Evolutionary conservation across 2,797 vertebrate genomes (phyloP), one percentile per base, ranked within the genome.

Genomic region (Crax fasciolata): DNA sequence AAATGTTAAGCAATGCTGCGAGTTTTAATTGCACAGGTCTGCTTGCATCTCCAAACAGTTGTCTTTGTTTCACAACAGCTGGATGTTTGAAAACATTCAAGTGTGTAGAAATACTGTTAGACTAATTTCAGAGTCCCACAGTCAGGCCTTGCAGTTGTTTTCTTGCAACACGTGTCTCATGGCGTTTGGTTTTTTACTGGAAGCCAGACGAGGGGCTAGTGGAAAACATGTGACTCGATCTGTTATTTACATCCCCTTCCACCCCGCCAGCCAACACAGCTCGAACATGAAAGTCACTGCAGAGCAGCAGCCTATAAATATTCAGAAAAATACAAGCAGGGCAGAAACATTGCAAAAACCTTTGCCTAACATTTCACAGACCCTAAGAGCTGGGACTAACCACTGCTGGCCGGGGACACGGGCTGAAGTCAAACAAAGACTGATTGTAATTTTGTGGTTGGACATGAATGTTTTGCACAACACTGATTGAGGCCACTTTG

Each of bases 291-390:
- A 94, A 96, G 91, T 91, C 89, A 83, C 80, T 13, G 17, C 77
- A 95, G 93, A 93, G 48, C 71, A 82, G 91, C 89, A 96, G 87
- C 83, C 95, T 97, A 94, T 97, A 96, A 96, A 97, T 96, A 96
- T 87, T 91, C 96, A 90, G 71, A 94, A 67, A 87, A 91, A 94
- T 72, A 80, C 85, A 91, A 88, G 94, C 93, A 84, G 85, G 90
- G 86, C 77, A 89, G 49, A 95, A 93, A 55, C 81, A 1, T 95
- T 96, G 91, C 95, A 96, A 94, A 97, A 96, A 96, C 71, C 93
- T 96, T 96, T 94, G 95, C 78, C 77, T 92, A 93, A 75, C 68
- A 43, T 86, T 91, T 91, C 91, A 84, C 80, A 94, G 87, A 71
- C 41, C 81, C 76, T 24, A 58, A 27, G 80, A 96, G 87, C 0